A percentile compares a stretch with the other conserved stretches of the same genome.
Evolutionary conservation across 2,888 invertebrate species (phyloP).

Genomic region (Siphlonurus alternatus): DNA sequence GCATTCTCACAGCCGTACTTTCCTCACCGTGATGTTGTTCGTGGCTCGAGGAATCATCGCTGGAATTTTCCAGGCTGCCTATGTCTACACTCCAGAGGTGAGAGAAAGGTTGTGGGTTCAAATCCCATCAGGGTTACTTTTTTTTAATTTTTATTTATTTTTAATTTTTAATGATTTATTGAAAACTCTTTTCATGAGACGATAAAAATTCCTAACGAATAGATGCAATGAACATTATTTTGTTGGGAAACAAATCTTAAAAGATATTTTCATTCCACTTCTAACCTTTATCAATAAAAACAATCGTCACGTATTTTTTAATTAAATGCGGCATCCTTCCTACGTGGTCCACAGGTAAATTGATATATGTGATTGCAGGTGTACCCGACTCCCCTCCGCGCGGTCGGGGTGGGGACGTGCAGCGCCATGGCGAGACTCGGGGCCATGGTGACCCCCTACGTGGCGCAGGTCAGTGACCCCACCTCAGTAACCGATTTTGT

Average conservation of each 20-base stretch:
- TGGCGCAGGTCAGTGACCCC: conserved; percentile 55
- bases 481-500: neutral
- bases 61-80: conserved; percentile 87
- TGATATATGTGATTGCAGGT: conserved; percentile 30
- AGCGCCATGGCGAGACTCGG: conserved; percentile 82
- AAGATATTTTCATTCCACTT: no score
- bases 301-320: no score
- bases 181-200: neutral
- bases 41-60: conserved; percentile 82
- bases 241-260: no score
- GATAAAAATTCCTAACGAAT: no score
- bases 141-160: conserved; percentile 5
- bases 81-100: conserved; percentile 87
- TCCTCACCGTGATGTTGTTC: conserved; percentile 69
- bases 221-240: no score
- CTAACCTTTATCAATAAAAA: no score
- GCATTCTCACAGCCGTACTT: conserved; percentile 41
- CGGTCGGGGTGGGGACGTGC: conserved; percentile 84
- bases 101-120: no score
- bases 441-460: conserved; percentile 85
- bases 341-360: no score
- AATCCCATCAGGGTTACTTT: no score
- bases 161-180: neutral
- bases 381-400: conserved; percentile 74
- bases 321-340: no score